Percentiles rank a stretch among this genome's conserved stretches.
Evolutionary conservation across 2,888 invertebrate genomes (phyloP).

Genomic region (Heliconius charithonia): DNA sequence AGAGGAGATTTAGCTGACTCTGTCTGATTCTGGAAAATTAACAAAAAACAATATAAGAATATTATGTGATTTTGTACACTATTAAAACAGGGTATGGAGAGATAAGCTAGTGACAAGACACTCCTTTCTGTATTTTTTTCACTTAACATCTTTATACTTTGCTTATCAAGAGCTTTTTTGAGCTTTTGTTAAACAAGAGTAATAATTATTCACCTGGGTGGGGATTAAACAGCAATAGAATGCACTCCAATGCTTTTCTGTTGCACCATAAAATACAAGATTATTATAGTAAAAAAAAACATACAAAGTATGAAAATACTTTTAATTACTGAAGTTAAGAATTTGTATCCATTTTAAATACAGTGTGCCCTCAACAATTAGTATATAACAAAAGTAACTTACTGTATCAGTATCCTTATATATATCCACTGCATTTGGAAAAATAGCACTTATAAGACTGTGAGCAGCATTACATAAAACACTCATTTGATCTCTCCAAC

Average conservation of each 20-base stretch:
- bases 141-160: too few relatives aligned
- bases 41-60: too few relatives aligned
- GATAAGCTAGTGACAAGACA: too few relatives aligned
- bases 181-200: not conserved
- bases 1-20: conserved; percentile 36
- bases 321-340: too few relatives aligned
- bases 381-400: not conserved
- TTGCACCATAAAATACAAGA: too few relatives aligned
- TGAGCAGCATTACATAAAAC: conserved; percentile 67
- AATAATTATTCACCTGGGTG: not conserved
- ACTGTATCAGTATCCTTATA: conserved; percentile 55
- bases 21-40: conserved; percentile 30
- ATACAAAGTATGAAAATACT: too few relatives aligned
- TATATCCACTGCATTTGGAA: conserved; percentile 61
- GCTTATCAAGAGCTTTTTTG: not conserved
- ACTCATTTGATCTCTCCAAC: conserved; percentile 72
- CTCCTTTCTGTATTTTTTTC: not conserved
- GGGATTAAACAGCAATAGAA: not conserved
- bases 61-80: too few relatives aligned
- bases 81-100: too few relatives aligned
- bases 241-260: too few relatives aligned
- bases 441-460: conserved; percentile 61
- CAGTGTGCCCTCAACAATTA: too few relatives aligned
- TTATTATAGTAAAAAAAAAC: too few relatives aligned
- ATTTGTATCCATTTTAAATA: too few relatives aligned